Percentiles rank a stretch among this genome's conserved stretches.
These are phyloP conservation scores for Epinephelus awoara DNA, from an alignment of 2,797 vertebrate species.

Conservation along the genomic window DNA sequence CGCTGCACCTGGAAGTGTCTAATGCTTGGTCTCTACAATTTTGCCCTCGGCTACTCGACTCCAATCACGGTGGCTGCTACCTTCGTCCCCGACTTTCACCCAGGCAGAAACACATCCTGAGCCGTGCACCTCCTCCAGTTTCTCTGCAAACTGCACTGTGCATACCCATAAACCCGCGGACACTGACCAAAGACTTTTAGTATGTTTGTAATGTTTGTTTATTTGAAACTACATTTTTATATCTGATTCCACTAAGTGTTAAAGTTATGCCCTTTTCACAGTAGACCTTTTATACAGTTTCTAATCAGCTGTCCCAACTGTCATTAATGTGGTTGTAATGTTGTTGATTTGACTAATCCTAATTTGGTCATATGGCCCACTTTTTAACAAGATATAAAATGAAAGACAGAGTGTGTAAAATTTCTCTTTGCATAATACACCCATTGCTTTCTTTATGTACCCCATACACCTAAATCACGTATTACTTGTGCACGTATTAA, in stretches of 20 bases:
- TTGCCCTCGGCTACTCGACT: conserved; percentile 89
- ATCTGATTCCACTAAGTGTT: not conserved
- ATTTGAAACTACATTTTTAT: conserved; percentile 30
- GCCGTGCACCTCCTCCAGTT: not conserved
- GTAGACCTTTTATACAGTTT: not conserved
- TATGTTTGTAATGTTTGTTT: conserved; percentile 6
- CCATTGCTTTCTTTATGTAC: not conserved
- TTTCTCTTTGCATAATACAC: not conserved
- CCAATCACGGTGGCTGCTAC: conserved; percentile 86
- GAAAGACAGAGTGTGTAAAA: not conserved
- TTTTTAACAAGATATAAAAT: not conserved
- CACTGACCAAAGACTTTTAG: conserved; percentile 5
- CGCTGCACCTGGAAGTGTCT: conserved; percentile 92
- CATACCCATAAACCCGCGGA: not conserved
- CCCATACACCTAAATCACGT: not conserved
- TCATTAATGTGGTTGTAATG: no score
- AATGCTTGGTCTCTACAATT: conserved; percentile 90
- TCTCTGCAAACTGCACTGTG: not conserved
- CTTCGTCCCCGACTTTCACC: conserved; percentile 83
- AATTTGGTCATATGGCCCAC: not conserved
- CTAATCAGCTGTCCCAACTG: not conserved
- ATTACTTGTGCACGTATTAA: not conserved
- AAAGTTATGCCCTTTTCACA: not conserved
- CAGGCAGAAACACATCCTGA: conserved; percentile 65
- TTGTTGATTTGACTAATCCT: conserved; percentile 6